Conservation (phyloP, 2,888 invertebrate genomes). For the Antheraea yamamai region DNA sequence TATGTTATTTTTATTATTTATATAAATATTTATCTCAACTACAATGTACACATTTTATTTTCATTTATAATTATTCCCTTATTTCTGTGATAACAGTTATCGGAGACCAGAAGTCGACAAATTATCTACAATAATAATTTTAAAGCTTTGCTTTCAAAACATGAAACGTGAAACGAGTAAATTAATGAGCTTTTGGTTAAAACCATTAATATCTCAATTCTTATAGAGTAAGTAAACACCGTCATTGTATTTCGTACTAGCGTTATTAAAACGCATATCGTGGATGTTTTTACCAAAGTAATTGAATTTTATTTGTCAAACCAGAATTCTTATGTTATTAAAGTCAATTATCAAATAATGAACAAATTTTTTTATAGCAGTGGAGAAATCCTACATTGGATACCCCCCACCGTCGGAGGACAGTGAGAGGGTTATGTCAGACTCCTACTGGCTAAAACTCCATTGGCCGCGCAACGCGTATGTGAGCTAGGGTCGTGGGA, state of each 20-base stretch:
- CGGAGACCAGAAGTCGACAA: not conserved
- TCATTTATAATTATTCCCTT: not conserved
- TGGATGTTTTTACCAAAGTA: not conserved
- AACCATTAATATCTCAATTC: constrained; percentile 55
- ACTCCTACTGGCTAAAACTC: too few relatives aligned
- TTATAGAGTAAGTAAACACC: constrained; percentile 17
- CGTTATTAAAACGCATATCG: not conserved
- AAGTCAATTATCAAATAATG: not conserved
- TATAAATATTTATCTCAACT: not conserved
- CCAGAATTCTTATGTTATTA: not conserved
- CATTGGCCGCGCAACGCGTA: too few relatives aligned
- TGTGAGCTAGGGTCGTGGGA: too few relatives aligned
- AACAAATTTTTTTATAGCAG: too few relatives aligned
- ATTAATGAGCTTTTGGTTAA: constrained; percentile 40
- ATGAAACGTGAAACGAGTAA: constrained; percentile 24
- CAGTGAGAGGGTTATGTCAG: too few relatives aligned
- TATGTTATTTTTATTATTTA: not conserved
- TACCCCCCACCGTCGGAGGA: too few relatives aligned
- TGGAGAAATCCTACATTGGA: too few relatives aligned
- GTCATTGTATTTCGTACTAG: constrained; percentile 19
- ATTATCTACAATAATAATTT: constrained; percentile 11
- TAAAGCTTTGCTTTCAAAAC: constrained; percentile 7
- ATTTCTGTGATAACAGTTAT: not conserved
- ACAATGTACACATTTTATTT: not conserved
- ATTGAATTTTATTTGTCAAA: not conserved